phyloP scores from a whole-genome alignment of 2,888 invertebrate genomes.

The Dryocosmus kuriphilus region DNA sequence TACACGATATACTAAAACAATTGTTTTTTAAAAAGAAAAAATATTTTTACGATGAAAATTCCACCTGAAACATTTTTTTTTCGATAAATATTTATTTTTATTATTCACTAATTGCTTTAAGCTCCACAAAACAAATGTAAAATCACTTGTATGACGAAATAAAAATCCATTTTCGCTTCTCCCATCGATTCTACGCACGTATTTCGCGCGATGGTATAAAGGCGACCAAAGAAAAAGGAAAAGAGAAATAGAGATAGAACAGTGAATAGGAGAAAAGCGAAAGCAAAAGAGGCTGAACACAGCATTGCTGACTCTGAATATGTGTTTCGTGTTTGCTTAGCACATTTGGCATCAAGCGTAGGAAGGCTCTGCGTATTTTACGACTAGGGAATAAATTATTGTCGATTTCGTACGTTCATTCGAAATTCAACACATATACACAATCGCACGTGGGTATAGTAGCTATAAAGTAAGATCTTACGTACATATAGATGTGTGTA shows the following conservation, averaged over 20 bases:
- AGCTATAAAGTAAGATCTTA: not conserved
- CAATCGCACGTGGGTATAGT: conserved; percentile 17
- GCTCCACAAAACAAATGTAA: too few species aligned
- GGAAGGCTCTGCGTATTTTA: conserved; percentile 63
- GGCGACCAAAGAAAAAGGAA: not conserved
- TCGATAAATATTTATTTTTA: too few species aligned
- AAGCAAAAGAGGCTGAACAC: conserved; percentile 29
- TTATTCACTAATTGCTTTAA: too few species aligned
- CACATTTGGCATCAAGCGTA: conserved; percentile 64
- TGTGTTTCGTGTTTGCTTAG: conserved; percentile 62
- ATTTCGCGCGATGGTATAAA: too few species aligned
- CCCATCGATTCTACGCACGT: too few species aligned
- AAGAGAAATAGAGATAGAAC: not conserved
- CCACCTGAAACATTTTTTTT: too few species aligned
- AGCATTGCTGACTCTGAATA: conserved; percentile 17
- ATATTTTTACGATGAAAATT: too few species aligned
- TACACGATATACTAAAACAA: too few species aligned
- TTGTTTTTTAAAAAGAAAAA: too few species aligned
- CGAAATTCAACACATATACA: conserved; percentile 54
- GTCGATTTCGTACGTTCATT: conserved; percentile 56
- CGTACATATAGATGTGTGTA: conserved; percentile 14
- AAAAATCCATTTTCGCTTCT: too few species aligned
- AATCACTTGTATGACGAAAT: too few species aligned
- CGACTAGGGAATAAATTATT: conserved; percentile 69
- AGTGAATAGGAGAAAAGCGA: conserved; percentile 39